Conservation (phyloP, 1,140 invertebrate species). For the Zelostemma sp. region DNA sequence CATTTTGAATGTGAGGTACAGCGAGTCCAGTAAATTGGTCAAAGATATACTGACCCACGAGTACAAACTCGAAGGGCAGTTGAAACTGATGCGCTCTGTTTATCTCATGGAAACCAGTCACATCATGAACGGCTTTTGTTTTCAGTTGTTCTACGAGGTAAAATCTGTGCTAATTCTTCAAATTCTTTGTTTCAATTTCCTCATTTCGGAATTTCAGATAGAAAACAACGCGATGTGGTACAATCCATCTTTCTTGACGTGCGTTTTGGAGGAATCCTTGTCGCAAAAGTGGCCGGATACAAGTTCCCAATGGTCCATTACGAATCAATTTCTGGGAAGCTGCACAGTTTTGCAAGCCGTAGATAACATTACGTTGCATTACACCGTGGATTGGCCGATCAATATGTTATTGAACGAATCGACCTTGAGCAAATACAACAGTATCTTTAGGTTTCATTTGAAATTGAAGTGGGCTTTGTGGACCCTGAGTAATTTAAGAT, state of each 20-base stretch:
- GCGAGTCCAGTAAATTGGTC: conserved; percentile 69
- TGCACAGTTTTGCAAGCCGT: conserved; percentile 67
- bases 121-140: conserved; percentile 74
- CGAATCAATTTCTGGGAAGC: conserved; percentile 49
- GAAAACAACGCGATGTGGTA: conserved; percentile 66
- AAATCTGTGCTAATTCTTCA: no score
- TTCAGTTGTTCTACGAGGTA: conserved; percentile 69
- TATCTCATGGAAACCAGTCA: conserved; percentile 76
- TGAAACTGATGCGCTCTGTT: conserved; percentile 70
- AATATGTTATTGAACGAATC: conserved; percentile 71
- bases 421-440: conserved; percentile 72
- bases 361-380: conserved; percentile 70
- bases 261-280: conserved; percentile 71
- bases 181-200: no score
- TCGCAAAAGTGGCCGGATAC: conserved; percentile 69
- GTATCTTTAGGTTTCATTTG: conserved; percentile 75
- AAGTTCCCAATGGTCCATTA: conserved; percentile 64
- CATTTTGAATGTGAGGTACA: conserved; percentile 67
- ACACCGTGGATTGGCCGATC: conserved; percentile 71
- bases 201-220: conserved; percentile 68
- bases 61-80: conserved; percentile 69
- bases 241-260: conserved; percentile 66
- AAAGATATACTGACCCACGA: conserved; percentile 70
- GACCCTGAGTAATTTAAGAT: conserved; percentile 73
- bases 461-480: conserved; percentile 76